Evolutionary conservation across 1,140 invertebrate species (phyloP).

Genomic region (Zaprionus kolodkinae): DNA sequence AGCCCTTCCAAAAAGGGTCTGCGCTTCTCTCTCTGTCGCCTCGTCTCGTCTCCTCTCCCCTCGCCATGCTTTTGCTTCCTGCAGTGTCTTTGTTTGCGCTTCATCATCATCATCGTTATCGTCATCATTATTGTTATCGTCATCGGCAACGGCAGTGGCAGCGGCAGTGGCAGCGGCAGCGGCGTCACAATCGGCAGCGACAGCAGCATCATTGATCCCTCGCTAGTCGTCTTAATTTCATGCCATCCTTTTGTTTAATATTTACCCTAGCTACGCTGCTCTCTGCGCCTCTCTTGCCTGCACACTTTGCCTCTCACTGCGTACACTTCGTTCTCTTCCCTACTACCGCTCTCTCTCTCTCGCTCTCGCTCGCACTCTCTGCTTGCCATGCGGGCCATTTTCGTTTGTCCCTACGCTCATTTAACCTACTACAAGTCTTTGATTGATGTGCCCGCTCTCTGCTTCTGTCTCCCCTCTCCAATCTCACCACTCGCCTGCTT

Average conservation of each 20-base stretch:
- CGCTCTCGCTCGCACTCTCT: background rate
- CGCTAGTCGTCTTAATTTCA: conserved; percentile 71
- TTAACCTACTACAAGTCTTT: conserved; percentile 53
- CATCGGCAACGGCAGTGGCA: too few relatives aligned
- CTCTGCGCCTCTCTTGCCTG: background rate
- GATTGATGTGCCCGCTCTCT: conserved; percentile 59
- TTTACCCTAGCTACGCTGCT: background rate
- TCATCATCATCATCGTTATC: conserved; percentile 27
- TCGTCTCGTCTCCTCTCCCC: background rate
- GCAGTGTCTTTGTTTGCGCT: conserved; percentile 49
- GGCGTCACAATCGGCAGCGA: too few relatives aligned
- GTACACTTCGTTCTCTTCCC: too few relatives aligned
- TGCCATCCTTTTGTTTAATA: conserved; percentile 54
- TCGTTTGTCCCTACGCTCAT: conserved; percentile 45
- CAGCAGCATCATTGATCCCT: conserved; percentile 60
- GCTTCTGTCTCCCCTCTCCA: background rate
- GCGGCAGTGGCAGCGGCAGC: too few relatives aligned
- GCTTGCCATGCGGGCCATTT: conserved; percentile 36
- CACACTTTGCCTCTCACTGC: background rate
- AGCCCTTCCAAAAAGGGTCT: background rate
- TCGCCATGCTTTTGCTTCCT: conserved; percentile 37
- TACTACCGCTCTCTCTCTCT: conserved; percentile 3
- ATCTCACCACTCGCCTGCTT: background rate
- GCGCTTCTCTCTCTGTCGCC: conserved; percentile 18
- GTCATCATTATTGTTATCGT: conserved; percentile 34